phyloP scores from a whole-genome alignment of 2,113 vertebrate genomes.

The Tetrax tetrax region DNA sequence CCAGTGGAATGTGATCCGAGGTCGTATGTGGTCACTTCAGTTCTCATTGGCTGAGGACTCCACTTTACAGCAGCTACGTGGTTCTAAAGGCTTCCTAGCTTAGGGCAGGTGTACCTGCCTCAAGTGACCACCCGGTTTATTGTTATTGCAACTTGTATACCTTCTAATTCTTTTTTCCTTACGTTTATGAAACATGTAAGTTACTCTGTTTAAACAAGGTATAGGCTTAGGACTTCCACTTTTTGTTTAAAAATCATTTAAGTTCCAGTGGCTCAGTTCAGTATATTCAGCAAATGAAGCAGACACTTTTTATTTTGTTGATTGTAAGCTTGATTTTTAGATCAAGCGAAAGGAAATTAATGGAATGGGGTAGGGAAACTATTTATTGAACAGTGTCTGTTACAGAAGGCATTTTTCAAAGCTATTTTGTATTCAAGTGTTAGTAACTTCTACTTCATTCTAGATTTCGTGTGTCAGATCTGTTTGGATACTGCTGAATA shows the following conservation, averaged over 20 bases:
- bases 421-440: background rate
- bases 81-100: too few relatives aligned
- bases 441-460: background rate
- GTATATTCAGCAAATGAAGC: background rate
- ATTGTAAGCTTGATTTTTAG: background rate
- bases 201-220: background rate
- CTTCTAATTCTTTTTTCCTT: background rate
- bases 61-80: too few relatives aligned
- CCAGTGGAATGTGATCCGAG: too few relatives aligned
- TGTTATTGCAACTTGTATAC: background rate
- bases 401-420: background rate
- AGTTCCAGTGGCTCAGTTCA: background rate
- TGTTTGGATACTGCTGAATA: background rate
- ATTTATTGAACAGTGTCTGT: background rate
- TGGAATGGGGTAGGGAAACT: background rate
- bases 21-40: too few relatives aligned
- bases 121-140: background rate
- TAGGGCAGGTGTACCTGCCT: too few relatives aligned
- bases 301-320: background rate
- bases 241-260: background rate
- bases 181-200: background rate
- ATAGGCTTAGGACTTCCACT: background rate
- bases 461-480: background rate
- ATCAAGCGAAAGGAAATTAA: background rate
- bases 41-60: too few relatives aligned